A percentile compares a stretch with the other conserved stretches of the same genome.
phyloP scores from a whole-genome alignment of 2,888 invertebrate genomes.

The Calliphora vomitoria region DNA sequence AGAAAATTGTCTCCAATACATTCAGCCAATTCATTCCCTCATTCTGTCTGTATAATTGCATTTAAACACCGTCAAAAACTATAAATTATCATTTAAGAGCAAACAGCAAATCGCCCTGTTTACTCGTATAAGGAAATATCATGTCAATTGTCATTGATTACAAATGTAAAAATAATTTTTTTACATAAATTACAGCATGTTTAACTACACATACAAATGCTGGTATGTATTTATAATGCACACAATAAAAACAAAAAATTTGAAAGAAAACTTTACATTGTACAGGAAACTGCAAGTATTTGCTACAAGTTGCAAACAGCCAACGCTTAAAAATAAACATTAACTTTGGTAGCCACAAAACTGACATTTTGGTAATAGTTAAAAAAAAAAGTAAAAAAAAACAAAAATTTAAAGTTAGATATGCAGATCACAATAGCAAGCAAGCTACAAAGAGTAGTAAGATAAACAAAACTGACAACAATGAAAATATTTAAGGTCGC shows the following conservation, averaged over 20 bases:
- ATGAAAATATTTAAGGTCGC: conserved; percentile 32
- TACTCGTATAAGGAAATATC: conserved; percentile 61
- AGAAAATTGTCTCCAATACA: conserved; percentile 43
- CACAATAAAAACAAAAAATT: not conserved
- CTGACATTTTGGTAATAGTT: conserved; percentile 43
- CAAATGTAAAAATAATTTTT: conserved; percentile 65
- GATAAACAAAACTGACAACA: conserved; percentile 10
- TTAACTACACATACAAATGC: not conserved
- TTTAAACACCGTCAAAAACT: conserved; percentile 28
- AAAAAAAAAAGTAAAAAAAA: conserved; percentile 3
- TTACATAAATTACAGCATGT: conserved; percentile 30
- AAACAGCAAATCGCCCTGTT: conserved; percentile 16
- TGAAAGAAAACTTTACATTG: not conserved
- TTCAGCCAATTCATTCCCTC: not conserved
- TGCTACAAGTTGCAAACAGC: conserved; percentile 45
- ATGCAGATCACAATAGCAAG: conserved; percentile 31
- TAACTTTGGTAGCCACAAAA: conserved; percentile 58
- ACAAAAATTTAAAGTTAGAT: not conserved
- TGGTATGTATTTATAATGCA: not conserved
- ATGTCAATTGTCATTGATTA: conserved; percentile 72
- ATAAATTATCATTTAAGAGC: conserved; percentile 66
- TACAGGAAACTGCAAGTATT: conserved; percentile 53
- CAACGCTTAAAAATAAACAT: conserved; percentile 50
- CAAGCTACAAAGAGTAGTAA: not conserved
- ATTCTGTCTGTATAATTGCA: conserved; percentile 28